Evolutionary conservation across 2,113 vertebrate genomes (phyloP), one percentile per base, ranked within the genome.

Genomic region (Neogobius melanostomus): DNA sequence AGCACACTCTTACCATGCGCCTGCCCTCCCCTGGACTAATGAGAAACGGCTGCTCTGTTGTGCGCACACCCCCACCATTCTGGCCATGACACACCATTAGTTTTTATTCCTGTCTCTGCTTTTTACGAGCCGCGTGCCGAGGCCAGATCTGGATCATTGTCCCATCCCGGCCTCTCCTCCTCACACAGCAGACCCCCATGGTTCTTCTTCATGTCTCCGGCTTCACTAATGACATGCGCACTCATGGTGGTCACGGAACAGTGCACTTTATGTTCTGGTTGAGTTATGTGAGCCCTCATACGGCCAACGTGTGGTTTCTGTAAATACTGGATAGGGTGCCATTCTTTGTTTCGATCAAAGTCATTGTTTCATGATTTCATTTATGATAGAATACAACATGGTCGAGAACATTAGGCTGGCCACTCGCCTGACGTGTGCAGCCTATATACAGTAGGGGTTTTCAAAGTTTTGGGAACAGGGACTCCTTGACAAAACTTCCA

Each of bases 11-110:
- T 90, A 86, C 91, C 81, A 79, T 87, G 90, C 77, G 84, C 81
- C 79, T 90, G 86, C 90, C 90, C 90, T 90, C 91, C 91, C 89
- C 71, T 90, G 79, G 68, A 80, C 79, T 91, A 92, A 93, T 92
- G 91, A 91, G 90, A 92, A 93, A 91, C 90, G 85, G 87, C 91
- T 93, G 92, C 90, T 92, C 87, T 79, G 85, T 85, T 89, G 85
- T 77, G 65, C 69, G 80, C 85, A 82, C 78, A 76, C 78, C 79
- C 81, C 84, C 88, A 79, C 84, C 91, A 81, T 86, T 80, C 87
- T 91, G 91, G 90, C 91, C 79, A 91, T 88, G 89, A 92, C 91
- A 92, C 91, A 92, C 90, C 89, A 91, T 92, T 91, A 87, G 87
- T 89, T 91, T 93, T 92, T 91, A 91, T 92, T 91, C 89, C 88